Base-by-base conservation (phyloP, 2,888 invertebrate species). In the Strigamia transsilvanica region DNA sequence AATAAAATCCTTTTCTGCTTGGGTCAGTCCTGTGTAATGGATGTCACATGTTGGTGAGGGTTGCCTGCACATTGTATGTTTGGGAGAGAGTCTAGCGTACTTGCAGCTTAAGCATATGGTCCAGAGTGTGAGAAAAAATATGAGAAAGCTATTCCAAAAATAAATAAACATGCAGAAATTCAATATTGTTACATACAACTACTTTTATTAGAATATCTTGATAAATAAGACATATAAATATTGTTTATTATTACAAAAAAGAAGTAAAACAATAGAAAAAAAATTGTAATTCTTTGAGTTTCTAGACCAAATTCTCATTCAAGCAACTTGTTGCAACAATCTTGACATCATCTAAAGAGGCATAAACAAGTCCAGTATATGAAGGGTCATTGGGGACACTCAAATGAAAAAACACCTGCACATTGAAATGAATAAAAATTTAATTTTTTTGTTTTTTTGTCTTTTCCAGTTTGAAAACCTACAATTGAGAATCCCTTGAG, bases 1-100 rank as follows among this genome's bases (percentile, higher is more conserved):
- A 21, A 85, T 84, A 18, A 66, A 80, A 15, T 81, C 73, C 10
- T 81, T 83, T 5, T 84, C 84, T 4, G 80, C 42, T 9, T 82
- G 77, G 21, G 83, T 78, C 21, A 85, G 80, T 12, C 84, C 85
- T 21, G 78, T 82, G 7, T 42, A 15, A 34, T 81, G 82, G 10
- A 82, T 27, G 12, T 61, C 80, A 77, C 83, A 83, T 7, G 79
- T 83, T 32, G 82, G 81, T 2, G 51, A 41, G 10, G 61, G 66
- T 15, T 82, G 61, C 12, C 21, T 7, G 27, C 83, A 83, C 82
- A 83, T 82, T 18, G 83, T 83, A 79, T 83, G 83, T 61, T 81
- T 78, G 38, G 82, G 82, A 15, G 83, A 82, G 23, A 80, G 81
- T 42, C 80, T 77, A 18, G 78, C 38, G 41, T 83, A 83, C 34